Conservation (phyloP, 2,797 vertebrate species). For the Chelidonichthys spinosus region DNA sequence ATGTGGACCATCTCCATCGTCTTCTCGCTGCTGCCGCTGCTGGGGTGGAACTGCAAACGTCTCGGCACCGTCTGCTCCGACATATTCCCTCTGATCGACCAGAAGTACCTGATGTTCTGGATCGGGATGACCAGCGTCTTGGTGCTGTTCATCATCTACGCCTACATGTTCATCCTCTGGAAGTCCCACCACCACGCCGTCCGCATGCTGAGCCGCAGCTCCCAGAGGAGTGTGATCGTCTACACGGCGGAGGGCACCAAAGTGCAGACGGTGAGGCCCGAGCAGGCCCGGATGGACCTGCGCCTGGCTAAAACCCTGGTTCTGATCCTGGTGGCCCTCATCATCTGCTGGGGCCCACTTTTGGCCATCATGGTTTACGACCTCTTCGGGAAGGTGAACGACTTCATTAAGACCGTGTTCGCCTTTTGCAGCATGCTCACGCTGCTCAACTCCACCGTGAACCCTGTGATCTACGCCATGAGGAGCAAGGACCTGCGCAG, state of each 20-base stretch:
- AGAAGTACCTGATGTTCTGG: slow-evolving; percentile 98
- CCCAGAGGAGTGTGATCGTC: slow-evolving; percentile 95
- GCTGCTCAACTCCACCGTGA: slow-evolving; percentile 97
- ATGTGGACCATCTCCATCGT: slow-evolving; percentile 97
- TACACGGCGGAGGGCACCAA: slow-evolving; percentile 94
- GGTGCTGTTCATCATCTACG: slow-evolving; percentile 97
- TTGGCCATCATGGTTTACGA: slow-evolving; percentile 98
- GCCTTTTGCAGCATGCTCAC: slow-evolving; percentile 98
- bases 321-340: slow-evolving; percentile 95
- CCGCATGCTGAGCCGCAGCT: slow-evolving; percentile 95
- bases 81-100: slow-evolving; percentile 97
- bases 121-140: slow-evolving; percentile 94
- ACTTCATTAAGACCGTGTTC: slow-evolving; percentile 96
- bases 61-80: slow-evolving; percentile 95
- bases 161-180: slow-evolving; percentile 99
- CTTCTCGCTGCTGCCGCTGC: slow-evolving; percentile 93
- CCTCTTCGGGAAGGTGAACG: slow-evolving; percentile 97
- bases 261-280: slow-evolving; percentile 94
- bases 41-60: slow-evolving; percentile 99
- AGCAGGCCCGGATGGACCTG: slow-evolving; percentile 98
- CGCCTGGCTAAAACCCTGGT: slow-evolving; percentile 97
- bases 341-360: slow-evolving; percentile 99
- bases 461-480: slow-evolving; percentile 98
- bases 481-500: slow-evolving; percentile 97
- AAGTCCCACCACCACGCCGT: slow-evolving; percentile 97